phyloP scores from a whole-genome alignment of 2,113 vertebrate species.

The Archocentrus centrarchus region DNA sequence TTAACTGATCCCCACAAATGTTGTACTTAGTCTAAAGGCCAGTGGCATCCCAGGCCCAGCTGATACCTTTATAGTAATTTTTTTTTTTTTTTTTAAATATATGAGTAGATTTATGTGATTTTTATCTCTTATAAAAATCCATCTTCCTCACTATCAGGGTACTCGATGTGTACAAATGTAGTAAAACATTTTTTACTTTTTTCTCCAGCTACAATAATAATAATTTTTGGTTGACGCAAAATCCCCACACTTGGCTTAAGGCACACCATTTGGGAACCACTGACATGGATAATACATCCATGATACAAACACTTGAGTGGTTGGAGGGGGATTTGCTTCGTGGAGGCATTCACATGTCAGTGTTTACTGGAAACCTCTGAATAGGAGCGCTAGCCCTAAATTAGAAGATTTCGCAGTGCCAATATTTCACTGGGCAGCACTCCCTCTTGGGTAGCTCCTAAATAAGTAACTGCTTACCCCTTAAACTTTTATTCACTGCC shows the following conservation, averaged over 20 bases:
- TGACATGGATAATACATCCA: not conserved
- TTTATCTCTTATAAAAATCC: not conserved
- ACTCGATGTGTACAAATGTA: not conserved
- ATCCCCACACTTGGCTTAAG: fast-evolving
- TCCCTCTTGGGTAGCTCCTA: not conserved
- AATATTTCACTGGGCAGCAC: not conserved
- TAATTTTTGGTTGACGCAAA: not conserved
- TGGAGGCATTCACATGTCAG: not conserved
- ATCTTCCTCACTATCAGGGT: not conserved
- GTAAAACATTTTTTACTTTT: fast-evolving
- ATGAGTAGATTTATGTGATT: not conserved
- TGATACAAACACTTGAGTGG: not conserved
- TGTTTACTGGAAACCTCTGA: not conserved
- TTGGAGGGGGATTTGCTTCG: not conserved
- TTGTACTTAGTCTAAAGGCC: not conserved
- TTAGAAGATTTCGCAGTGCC: not conserved
- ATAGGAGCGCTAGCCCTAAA: not conserved
- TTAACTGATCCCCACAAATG: not conserved
- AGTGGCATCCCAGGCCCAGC: not conserved
- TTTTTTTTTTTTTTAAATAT: no score
- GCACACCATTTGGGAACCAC: not conserved
- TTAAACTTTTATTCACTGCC: not conserved
- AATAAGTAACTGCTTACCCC: not conserved
- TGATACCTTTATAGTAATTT: not conserved
- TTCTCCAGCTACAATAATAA: not conserved